These are phyloP conservation scores for Nilaparvata lugens DNA, from an alignment of 1,140 invertebrate species.

Conservation along the genomic window DNA sequence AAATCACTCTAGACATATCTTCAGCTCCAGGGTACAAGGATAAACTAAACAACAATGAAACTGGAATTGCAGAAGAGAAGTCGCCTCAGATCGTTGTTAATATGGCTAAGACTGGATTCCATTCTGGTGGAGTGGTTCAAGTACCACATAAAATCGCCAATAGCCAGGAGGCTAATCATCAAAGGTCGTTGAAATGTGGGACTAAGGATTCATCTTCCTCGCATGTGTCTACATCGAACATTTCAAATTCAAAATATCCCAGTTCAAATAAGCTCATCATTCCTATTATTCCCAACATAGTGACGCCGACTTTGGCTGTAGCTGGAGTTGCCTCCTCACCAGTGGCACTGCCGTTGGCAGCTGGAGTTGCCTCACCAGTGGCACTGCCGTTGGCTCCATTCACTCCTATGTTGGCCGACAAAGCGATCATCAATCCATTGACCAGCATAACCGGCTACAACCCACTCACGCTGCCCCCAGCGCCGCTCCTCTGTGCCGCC, in stretches of 20 bases:
- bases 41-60: conserved; percentile 3
- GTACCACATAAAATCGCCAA: conserved; percentile 7
- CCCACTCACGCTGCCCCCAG: conserved; percentile 46
- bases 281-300: conserved; percentile 46
- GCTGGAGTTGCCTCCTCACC: conserved; percentile 28
- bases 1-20: conserved; percentile 1
- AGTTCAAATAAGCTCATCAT: conserved; percentile 43
- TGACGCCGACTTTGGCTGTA: conserved; percentile 42
- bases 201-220: neutral
- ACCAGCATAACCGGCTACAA: conserved; percentile 57
- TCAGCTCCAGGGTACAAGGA: neutral
- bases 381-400: conserved; percentile 13
- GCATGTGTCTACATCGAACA: neutral
- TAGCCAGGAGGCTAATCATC: neutral
- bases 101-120: conserved; percentile 36
- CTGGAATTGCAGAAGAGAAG: conserved; percentile 6
- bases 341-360: conserved; percentile 26
- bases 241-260: conserved; percentile 4
- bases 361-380: neutral
- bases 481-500: conserved; percentile 18
- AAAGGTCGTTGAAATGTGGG: neutral
- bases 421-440: conserved; percentile 36
- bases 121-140: conserved; percentile 34
- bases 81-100: conserved; percentile 29
- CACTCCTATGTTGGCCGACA: conserved; percentile 34